Conservation (phyloP, 2,113 vertebrate genomes). For the Coptodon rendalli region DNA sequence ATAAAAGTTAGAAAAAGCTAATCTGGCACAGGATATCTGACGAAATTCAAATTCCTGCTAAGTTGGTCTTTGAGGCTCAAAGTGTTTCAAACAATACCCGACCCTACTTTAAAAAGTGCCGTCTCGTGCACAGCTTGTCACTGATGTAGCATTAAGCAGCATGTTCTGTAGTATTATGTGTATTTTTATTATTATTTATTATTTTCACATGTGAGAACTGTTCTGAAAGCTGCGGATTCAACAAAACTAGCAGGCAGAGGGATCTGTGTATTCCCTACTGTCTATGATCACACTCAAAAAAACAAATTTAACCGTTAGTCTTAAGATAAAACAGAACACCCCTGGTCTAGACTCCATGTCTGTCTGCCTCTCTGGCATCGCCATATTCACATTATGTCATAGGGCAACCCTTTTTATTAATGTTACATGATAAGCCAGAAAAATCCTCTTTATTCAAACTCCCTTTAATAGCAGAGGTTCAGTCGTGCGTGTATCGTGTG, state of each 20-base stretch:
- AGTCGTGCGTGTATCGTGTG: background rate
- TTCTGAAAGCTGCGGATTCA: slow-evolving; percentile 7
- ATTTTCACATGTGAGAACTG: background rate
- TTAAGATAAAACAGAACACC: slow-evolving; percentile 28
- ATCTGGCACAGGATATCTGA: background rate
- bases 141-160: background rate
- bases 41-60: background rate
- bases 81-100: background rate
- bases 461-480: background rate
- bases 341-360: slow-evolving; percentile 5
- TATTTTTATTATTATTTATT: background rate
- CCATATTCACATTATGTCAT: slow-evolving; percentile 7
- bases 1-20: background rate
- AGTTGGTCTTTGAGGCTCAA: background rate
- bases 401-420: slow-evolving; percentile 18
- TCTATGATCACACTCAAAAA: background rate
- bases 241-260: background rate
- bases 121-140: background rate
- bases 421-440: slow-evolving; percentile 14
- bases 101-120: background rate
- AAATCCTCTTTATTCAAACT: slow-evolving; percentile 20
- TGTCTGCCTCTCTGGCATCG: background rate
- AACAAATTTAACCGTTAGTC: background rate
- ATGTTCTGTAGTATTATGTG: background rate
- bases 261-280: background rate